Conservation (phyloP, 2,888 invertebrate species). For the Piscicola geometra region DNA sequence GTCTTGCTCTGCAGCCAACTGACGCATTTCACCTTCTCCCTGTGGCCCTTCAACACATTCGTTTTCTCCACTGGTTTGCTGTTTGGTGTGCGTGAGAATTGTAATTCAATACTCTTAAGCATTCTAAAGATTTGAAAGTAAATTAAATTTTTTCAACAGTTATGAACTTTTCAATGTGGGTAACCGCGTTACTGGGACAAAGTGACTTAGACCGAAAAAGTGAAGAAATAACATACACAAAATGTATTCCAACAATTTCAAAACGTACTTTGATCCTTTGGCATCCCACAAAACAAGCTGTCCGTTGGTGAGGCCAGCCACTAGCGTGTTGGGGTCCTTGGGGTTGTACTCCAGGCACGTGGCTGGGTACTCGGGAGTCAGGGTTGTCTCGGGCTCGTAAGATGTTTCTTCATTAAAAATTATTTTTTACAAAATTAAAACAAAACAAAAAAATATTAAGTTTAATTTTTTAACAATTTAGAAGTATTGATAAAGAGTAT, state of each 20-base stretch:
- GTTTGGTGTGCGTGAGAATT: too few species aligned
- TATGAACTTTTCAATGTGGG: too few species aligned
- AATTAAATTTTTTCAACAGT: too few species aligned
- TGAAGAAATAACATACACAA: too few species aligned
- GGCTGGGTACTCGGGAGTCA: constrained; percentile 72
- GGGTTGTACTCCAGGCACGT: constrained; percentile 81
- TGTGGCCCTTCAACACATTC: constrained; percentile 75
- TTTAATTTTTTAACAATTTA: not conserved
- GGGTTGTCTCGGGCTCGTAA: constrained; percentile 71
- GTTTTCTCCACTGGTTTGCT: constrained; percentile 73
- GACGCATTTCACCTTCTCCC: constrained; percentile 80
- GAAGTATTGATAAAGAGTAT: too few species aligned
- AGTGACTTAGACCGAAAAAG: too few species aligned
- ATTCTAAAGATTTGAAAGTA: too few species aligned
- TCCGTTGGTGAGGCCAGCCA: constrained; percentile 60
- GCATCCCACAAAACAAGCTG: constrained; percentile 56
- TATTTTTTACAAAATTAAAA: not conserved
- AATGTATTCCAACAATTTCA: too few species aligned
- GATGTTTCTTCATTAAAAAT: constrained; percentile 68
- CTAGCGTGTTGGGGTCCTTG: constrained; percentile 66
- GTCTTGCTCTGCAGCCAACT: constrained; percentile 91
- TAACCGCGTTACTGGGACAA: too few species aligned
- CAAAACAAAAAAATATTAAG: not conserved
- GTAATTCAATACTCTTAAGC: too few species aligned
- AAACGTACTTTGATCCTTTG: constrained; percentile 58